Conservation (phyloP, 92 coral and sea anemone genomes). For the Parazoanthus darwini region DNA sequence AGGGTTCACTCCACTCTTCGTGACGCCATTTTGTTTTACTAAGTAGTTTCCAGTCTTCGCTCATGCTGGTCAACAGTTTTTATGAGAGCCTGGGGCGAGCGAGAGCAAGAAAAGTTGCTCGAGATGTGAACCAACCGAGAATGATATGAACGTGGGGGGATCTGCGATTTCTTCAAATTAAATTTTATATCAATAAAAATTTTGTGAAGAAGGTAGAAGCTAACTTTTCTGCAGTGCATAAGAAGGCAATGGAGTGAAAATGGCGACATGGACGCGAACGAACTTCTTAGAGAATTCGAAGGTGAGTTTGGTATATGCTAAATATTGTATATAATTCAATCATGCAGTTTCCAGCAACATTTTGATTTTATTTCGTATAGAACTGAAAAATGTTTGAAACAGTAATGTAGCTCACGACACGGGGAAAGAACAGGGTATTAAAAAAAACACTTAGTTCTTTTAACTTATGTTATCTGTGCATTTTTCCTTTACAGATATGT, state of each 20-base stretch:
- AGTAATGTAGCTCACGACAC: background rate
- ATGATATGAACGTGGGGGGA: background rate
- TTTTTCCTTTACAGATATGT: conserved; percentile 72
- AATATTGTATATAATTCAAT: no score
- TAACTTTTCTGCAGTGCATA: background rate
- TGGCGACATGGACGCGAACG: conserved; percentile 47
- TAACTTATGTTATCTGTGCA: no score
- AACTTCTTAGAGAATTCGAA: conserved; percentile 19
- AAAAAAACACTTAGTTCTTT: background rate
- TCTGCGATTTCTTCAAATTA: conserved; percentile 9
- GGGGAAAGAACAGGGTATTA: background rate
- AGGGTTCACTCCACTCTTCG: background rate
- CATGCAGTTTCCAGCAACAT: background rate
- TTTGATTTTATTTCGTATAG: background rate
- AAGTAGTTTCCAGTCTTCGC: conserved; percentile 11
- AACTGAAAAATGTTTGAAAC: background rate
- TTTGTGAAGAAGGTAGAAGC: background rate
- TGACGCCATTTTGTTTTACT: background rate
- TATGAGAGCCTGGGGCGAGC: conserved; percentile 22
- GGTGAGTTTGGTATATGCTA: conserved; percentile 21
- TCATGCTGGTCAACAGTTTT: background rate
- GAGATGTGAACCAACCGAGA: background rate
- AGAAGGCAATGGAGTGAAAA: conserved; percentile 39
- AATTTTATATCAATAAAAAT: background rate
- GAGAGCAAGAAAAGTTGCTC: background rate